A percentile compares a stretch with the other conserved stretches of the same genome.
Conservation (phyloP, 2,797 vertebrate species). For the Erpetoichthys calabaricus region DNA sequence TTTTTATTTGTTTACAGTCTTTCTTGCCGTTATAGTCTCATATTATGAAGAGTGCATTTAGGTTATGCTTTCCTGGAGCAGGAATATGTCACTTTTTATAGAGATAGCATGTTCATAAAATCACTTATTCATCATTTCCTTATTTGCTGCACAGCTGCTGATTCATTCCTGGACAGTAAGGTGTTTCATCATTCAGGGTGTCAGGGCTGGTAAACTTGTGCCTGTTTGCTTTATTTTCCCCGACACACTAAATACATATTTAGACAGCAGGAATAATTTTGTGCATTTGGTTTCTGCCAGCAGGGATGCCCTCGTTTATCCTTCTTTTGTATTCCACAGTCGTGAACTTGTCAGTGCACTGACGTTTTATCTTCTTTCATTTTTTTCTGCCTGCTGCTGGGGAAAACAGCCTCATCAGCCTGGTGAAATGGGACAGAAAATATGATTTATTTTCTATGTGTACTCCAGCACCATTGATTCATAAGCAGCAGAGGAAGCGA, state of each 20-base stretch:
- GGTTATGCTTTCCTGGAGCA: too few species aligned
- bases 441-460: slow-evolving; percentile 24
- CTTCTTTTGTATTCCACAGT: slow-evolving; percentile 19
- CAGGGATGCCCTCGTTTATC: slow-evolving; percentile 12
- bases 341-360: slow-evolving; percentile 20
- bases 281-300: slow-evolving; percentile 7
- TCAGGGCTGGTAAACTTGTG: neutral
- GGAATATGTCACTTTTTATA: neutral
- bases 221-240: slow-evolving; percentile 7
- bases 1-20: too few species aligned
- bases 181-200: slow-evolving; percentile 1
- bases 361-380: slow-evolving; percentile 16
- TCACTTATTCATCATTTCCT: neutral
- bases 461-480: slow-evolving; percentile 12
- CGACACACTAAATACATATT: slow-evolving; percentile 8
- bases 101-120: neutral
- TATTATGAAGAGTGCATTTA: too few species aligned
- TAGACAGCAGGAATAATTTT: slow-evolving; percentile 12
- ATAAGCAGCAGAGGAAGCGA: slow-evolving; percentile 8
- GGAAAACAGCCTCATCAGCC: slow-evolving; percentile 19
- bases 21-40: too few species aligned
- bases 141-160: slow-evolving; percentile 4
- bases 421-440: slow-evolving; percentile 28
- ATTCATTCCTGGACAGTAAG: neutral
- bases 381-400: slow-evolving; percentile 10